Evolutionary conservation across 2,113 vertebrate genomes (phyloP).

Genomic region (Zingel zingel): DNA sequence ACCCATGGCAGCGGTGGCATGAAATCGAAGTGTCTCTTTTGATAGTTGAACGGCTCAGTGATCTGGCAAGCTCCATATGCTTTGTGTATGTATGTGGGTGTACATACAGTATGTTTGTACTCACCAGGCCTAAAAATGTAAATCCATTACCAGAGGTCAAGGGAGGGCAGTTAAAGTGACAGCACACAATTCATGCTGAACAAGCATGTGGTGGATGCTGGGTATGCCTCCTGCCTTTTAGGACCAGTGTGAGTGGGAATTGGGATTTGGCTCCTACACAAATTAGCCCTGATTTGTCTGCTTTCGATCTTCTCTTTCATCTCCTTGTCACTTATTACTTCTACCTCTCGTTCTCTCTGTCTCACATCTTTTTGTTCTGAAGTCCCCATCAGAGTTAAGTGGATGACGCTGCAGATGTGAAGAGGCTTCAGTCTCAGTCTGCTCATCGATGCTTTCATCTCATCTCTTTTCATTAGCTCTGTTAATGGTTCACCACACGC

Average conservation of each 20-base stretch:
- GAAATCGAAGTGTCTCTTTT: constrained; percentile 43
- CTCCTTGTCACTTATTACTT: constrained; percentile 24
- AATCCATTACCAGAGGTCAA: constrained; percentile 39
- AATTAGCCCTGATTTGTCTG: constrained; percentile 26
- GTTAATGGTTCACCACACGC: constrained; percentile 24
- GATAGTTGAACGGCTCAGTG: constrained; percentile 1
- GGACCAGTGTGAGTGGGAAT: neutral
- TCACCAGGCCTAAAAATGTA: constrained; percentile 35
- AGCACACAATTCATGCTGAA: constrained; percentile 10
- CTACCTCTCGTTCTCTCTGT: constrained; percentile 2
- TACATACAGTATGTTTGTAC: constrained; percentile 20
- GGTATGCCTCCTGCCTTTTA: constrained; percentile 20
- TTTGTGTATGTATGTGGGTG: constrained; percentile 6
- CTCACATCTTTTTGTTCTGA: constrained; percentile 41
- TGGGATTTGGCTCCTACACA: constrained; percentile 12
- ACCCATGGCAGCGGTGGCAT: constrained; percentile 27
- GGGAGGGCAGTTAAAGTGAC: constrained; percentile 13
- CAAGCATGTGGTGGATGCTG: neutral
- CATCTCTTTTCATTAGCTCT: constrained; percentile 42
- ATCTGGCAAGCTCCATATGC: constrained; percentile 17
- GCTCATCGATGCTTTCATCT: constrained; percentile 46
- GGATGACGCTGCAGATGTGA: constrained; percentile 58
- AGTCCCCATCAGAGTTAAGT: constrained; percentile 48
- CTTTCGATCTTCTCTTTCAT: constrained; percentile 31
- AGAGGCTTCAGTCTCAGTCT: constrained; percentile 20